Evolutionary conservation across 2,888 invertebrate genomes (phyloP), one percentile per base, ranked within the genome.

Genomic region (Philopedon plagiatum): DNA sequence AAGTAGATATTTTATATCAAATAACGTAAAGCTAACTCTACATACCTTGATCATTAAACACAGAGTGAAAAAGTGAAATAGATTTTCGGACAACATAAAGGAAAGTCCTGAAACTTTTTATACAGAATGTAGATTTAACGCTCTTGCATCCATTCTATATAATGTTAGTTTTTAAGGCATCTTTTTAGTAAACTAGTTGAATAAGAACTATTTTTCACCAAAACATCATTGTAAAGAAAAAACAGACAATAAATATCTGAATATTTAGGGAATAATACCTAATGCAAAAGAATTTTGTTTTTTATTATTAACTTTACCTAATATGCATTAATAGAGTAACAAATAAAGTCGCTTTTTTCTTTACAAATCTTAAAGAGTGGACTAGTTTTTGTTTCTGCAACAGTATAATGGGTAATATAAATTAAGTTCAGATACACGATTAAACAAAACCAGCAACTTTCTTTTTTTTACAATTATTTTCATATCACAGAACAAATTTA

Each of bases 131-230:
- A 37, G 34, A n/a, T 37, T 18, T 26, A 44, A 44, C 57, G 13
- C 44, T 19, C 65, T 56, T 57, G 32, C 65, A 57, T 66, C 37
- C 65, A 39, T 34, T 57, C 39, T 32, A 58, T 23, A 64, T 41
- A 60, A 62, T 34, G 32, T 62, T 44, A 66, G 57, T 23, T 66
- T 34, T 66, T 66, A 66, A 83, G 83, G 83, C 83, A 83, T 82
- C 82, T 69, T 80, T 82, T 81, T 78, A 81, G 80, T 80, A 81
- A 83, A 80, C 80, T 41, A 58, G 37, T 39, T 11, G 13, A 57
- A 58, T 13, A 41, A 23, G 41, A 39, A 41, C 23, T 41, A 21
- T 41, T 18, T 58, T 23, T 23, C 26, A 23, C 9, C 41, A 9
- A 11, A 23, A 49, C 26, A 39, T n/a, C 41, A 15, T 58, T 41